A percentile compares a stretch with the other conserved stretches of the same genome.
Evolutionary conservation across 2,113 vertebrate genomes (phyloP).

Genomic region (Hipposideros armiger): DNA sequence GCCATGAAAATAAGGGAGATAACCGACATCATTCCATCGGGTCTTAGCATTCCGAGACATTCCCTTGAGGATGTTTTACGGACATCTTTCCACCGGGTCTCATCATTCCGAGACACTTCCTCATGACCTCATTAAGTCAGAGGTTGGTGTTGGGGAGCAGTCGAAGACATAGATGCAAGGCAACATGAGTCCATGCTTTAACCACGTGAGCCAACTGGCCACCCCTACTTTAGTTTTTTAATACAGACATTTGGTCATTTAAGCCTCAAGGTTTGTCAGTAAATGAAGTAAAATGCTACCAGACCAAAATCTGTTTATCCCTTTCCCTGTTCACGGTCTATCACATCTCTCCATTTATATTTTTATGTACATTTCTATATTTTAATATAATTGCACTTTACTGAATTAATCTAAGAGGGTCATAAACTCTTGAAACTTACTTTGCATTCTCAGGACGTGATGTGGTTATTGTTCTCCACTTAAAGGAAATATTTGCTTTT

Average conservation of each 20-base stretch:
- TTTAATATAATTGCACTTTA: slow-evolving; percentile 28
- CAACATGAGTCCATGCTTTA: too few relatives aligned
- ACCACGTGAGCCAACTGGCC: too few relatives aligned
- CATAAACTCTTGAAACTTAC: neutral
- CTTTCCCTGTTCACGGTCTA: neutral
- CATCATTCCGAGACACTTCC: too few relatives aligned
- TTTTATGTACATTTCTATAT: neutral
- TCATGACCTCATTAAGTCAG: too few relatives aligned
- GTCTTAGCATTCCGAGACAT: too few relatives aligned
- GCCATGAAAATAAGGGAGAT: too few relatives aligned
- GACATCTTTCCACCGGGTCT: too few relatives aligned
- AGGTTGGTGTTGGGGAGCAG: too few relatives aligned
- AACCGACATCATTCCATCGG: too few relatives aligned
- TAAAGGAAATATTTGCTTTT: neutral
- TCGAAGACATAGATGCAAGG: too few relatives aligned
- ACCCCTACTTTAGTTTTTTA: neutral
- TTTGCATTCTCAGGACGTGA: slow-evolving; percentile 28
- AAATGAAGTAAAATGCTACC: neutral
- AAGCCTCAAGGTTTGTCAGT: neutral
- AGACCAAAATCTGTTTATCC: neutral
- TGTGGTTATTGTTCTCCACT: neutral
- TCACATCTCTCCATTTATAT: neutral
- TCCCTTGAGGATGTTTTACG: too few relatives aligned
- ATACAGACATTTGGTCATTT: neutral
- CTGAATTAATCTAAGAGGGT: slow-evolving; percentile 42